Conservation (phyloP, 2,797 vertebrate genomes). For the Sebastes minor region DNA sequence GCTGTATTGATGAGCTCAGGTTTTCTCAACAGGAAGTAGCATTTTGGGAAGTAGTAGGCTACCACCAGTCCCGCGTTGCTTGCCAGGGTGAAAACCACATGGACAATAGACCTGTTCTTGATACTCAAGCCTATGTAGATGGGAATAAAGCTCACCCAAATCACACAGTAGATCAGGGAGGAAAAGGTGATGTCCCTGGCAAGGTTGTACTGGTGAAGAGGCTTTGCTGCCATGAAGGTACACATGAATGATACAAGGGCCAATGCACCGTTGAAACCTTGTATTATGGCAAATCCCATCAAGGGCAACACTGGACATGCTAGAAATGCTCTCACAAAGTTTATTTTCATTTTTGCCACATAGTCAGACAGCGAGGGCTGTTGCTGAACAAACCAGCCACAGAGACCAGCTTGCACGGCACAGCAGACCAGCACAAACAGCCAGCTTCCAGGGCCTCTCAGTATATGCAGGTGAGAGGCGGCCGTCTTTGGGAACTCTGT, state of each 20-base stretch:
- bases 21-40: constrained; percentile 83
- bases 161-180: constrained; percentile 82
- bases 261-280: constrained; percentile 76
- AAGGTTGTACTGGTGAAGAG: constrained; percentile 80
- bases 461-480: constrained; percentile 54
- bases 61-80: constrained; percentile 81
- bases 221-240: constrained; percentile 89
- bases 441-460: constrained; percentile 71
- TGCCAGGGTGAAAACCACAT: constrained; percentile 78
- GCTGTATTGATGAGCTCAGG: constrained; percentile 86
- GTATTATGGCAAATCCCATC: constrained; percentile 79
- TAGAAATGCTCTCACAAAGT: constrained; percentile 65
- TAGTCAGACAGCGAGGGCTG: constrained; percentile 54
- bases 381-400: constrained; percentile 70
- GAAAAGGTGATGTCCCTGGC: constrained; percentile 89
- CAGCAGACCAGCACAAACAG: constrained; percentile 77
- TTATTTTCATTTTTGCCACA: constrained; percentile 57
- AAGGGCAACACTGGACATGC: constrained; percentile 76
- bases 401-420: constrained; percentile 71
- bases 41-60: constrained; percentile 87
- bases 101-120: constrained; percentile 61
- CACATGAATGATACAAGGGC: constrained; percentile 87
- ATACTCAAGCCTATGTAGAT: constrained; percentile 76
- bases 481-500: constrained; percentile 80
- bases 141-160: constrained; percentile 88